Conservation (phyloP, 2,888 invertebrate genomes). For the Limnephilus lunatus region DNA sequence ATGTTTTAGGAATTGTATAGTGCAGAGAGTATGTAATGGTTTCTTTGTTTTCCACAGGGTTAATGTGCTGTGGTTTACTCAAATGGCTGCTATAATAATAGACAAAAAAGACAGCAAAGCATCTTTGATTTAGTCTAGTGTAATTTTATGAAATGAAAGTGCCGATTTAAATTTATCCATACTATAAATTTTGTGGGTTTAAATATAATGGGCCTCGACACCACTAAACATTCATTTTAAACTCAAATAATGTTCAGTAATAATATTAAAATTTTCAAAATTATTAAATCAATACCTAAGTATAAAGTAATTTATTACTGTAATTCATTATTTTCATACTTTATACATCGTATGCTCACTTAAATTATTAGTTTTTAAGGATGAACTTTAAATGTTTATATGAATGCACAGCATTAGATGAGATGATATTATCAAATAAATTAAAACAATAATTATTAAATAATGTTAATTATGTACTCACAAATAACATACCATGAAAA, state of each 20-base stretch:
- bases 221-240: neutral
- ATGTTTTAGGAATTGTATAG: neutral
- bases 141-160: neutral
- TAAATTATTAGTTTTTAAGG: neutral
- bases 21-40: conserved; percentile 6
- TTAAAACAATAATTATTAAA: neutral
- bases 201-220: neutral
- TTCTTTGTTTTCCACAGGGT: conserved; percentile 18
- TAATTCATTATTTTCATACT: neutral
- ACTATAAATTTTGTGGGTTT: neutral
- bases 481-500: neutral
- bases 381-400: neutral
- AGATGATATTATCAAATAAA: neutral
- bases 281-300: neutral
- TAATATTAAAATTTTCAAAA: neutral
- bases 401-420: neutral
- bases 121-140: neutral
- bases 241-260: neutral
- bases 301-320: neutral
- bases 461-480: neutral
- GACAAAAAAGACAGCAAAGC: neutral
- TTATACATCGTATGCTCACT: neutral
- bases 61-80: neutral
- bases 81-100: conserved; percentile 29
- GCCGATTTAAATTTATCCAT: neutral